Conservation (phyloP, 1,140 invertebrate genomes). For the Procambarus clarkii region DNA sequence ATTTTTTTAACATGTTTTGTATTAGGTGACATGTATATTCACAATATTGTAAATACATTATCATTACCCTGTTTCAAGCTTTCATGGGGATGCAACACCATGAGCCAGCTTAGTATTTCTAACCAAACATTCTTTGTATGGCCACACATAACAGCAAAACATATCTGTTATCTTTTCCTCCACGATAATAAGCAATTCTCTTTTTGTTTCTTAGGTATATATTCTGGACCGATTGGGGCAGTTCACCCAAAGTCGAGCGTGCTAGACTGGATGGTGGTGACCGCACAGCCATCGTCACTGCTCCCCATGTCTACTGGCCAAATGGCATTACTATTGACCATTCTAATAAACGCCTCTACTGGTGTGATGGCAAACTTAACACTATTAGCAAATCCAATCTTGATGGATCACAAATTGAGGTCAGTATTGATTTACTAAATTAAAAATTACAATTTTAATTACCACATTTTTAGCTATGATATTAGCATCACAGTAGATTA, state of each 20-base stretch:
- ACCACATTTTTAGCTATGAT: no score
- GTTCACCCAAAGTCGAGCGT: conserved; percentile 84
- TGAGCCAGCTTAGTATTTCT: no score
- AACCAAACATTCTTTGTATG: no score
- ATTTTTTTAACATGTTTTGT: not conserved
- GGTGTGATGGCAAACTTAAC: conserved; percentile 86
- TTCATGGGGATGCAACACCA: no score
- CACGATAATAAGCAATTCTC: not conserved
- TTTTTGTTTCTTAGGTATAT: conserved; percentile 85
- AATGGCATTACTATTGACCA: conserved; percentile 84
- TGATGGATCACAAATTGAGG: conserved; percentile 81
- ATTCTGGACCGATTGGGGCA: conserved; percentile 95
- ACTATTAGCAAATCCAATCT: conserved; percentile 86
- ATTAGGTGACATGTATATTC: not conserved
- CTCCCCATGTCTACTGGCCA: conserved; percentile 84
- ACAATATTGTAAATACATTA: not conserved
- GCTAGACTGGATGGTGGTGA: conserved; percentile 86
- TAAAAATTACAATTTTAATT: not conserved
- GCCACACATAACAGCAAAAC: no score
- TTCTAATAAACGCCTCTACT: conserved; percentile 84
- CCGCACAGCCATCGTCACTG: conserved; percentile 80
- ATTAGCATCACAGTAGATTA: no score
- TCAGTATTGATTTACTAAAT: conserved; percentile 79
- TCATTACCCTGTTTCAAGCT: no score
- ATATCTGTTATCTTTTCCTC: no score